Percentiles rank a stretch among this genome's conserved stretches.
Evolutionary conservation across 2,113 vertebrate genomes (phyloP).

Genomic region (Corynorhinus townsendii): DNA sequence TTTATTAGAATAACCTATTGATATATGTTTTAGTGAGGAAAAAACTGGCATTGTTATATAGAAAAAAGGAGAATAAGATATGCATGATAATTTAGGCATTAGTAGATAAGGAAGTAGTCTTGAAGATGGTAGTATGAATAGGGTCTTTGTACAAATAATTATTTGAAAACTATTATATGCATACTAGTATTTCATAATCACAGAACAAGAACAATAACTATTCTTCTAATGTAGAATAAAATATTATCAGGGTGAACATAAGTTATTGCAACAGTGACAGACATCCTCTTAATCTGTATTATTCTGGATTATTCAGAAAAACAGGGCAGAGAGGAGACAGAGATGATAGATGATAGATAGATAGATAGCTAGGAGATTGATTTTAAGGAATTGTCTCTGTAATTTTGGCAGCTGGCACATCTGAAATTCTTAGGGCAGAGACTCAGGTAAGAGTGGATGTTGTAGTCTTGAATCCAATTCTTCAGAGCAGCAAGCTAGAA

Average conservation of each 20-base stretch:
- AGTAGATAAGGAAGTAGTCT: background rate
- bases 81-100: background rate
- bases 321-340: background rate
- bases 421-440: background rate
- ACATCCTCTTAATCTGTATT: background rate
- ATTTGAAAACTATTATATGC: background rate
- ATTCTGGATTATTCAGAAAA: background rate
- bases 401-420: background rate
- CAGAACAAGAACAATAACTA: background rate
- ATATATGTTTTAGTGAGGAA: background rate
- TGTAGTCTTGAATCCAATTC: background rate
- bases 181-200: background rate
- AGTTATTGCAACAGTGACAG: background rate
- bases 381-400: background rate
- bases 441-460: background rate
- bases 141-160: background rate
- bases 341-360: background rate
- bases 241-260: background rate
- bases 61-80: background rate
- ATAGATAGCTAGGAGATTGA: background rate
- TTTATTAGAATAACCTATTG: background rate
- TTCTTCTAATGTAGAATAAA: background rate
- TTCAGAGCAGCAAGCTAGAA: background rate
- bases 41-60: background rate
- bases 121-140: background rate